Evolutionary conservation across 1,140 invertebrate genomes (phyloP).

Genomic region (Drosophila fuyamai): DNA sequence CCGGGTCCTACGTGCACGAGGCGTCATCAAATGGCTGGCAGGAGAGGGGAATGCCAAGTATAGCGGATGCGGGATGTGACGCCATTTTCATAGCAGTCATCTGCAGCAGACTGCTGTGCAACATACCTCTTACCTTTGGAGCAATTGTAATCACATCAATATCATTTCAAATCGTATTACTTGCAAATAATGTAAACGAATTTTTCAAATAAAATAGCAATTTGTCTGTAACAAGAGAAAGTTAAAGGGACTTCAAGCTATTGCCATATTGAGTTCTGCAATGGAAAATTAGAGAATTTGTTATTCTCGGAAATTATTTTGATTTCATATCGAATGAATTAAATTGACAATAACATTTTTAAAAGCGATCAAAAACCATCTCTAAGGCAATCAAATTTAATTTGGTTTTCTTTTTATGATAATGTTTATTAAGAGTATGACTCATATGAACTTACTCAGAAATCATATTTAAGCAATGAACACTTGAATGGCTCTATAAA

Average conservation of each 20-base stretch:
- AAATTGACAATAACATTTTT: no score
- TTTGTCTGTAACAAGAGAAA: not conserved
- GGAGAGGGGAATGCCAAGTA: slow-evolving; percentile 20
- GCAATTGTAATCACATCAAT: slow-evolving; percentile 26
- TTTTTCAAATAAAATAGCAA: not conserved
- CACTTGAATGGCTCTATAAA: no score
- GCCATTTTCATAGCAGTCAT: slow-evolving; percentile 64
- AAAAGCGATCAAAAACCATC: no score
- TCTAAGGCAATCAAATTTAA: no score
- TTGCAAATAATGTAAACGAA: not conserved
- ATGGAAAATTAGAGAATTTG: no score
- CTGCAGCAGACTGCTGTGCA: slow-evolving; percentile 4
- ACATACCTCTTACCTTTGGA: not conserved
- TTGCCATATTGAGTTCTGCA: not conserved
- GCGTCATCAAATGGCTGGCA: slow-evolving; percentile 68
- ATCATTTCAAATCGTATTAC: slow-evolving; percentile 18
- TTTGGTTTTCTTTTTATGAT: no score
- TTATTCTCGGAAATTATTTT: no score
- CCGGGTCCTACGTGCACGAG: slow-evolving; percentile 20
- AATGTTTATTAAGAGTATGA: no score
- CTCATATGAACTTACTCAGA: no score
- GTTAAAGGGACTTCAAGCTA: not conserved
- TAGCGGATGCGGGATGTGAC: slow-evolving; percentile 42
- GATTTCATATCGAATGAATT: no score
- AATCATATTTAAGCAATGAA: no score